Conservation (phyloP, 2,113 vertebrate genomes). For the Myxocyprinus asiaticus region DNA sequence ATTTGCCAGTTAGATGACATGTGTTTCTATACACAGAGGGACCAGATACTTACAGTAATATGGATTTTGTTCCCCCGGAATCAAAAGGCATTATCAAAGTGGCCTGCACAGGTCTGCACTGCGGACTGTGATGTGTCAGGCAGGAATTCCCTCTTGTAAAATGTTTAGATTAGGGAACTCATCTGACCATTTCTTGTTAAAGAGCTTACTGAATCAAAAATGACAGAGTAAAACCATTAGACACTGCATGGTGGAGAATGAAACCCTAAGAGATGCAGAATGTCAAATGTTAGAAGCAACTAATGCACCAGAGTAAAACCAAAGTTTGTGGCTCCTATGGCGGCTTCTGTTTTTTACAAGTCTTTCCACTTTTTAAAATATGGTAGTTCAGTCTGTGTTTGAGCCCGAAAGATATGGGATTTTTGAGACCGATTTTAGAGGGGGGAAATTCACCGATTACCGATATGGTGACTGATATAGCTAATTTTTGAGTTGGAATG, state of each 20-base stretch:
- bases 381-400: too few relatives aligned
- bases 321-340: neutral
- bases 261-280: constrained; percentile 9
- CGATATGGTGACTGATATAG: too few relatives aligned
- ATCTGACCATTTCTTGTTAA: constrained; percentile 37
- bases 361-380: neutral
- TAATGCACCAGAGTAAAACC: neutral
- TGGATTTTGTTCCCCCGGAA: constrained; percentile 22
- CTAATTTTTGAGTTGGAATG: too few relatives aligned
- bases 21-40: constrained; percentile 38
- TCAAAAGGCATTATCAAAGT: constrained; percentile 10
- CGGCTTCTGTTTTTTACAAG: neutral
- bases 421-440: too few relatives aligned
- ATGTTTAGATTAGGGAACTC: constrained; percentile 39
- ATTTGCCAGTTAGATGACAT: constrained; percentile 30
- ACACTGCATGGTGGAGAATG: constrained; percentile 16
- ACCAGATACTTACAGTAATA: constrained; percentile 28
- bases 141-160: constrained; percentile 37
- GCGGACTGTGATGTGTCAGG: constrained; percentile 32
- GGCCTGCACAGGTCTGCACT: constrained; percentile 31
- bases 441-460: too few relatives aligned
- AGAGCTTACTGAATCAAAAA: constrained; percentile 32
- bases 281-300: constrained; percentile 39
- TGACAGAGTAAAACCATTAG: constrained; percentile 2
- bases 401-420: too few relatives aligned